Evolutionary conservation across 2,888 invertebrate genomes (phyloP).

Genomic region (Euclidia mi): DNA sequence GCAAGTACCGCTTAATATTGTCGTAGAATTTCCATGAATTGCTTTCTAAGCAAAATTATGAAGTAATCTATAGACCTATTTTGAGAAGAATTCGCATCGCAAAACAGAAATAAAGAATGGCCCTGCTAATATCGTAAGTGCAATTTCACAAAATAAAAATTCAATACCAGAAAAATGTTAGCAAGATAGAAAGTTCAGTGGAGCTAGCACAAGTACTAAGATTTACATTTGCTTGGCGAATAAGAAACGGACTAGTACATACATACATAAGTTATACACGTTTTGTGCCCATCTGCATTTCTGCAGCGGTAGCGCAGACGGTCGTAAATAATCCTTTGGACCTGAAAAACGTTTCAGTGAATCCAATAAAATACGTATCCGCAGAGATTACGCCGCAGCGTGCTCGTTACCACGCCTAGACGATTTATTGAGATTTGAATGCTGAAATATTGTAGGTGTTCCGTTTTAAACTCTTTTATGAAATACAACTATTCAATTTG

Average conservation of each 20-base stretch:
- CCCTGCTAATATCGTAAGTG: not conserved
- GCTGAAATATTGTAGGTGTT: constrained; percentile 89
- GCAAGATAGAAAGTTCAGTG: constrained; percentile 3
- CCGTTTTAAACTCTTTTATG: constrained; percentile 86
- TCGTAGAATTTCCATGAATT: not conserved
- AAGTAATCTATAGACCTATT: no score
- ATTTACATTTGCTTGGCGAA: constrained; percentile 40
- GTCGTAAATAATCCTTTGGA: constrained; percentile 89
- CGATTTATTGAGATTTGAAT: constrained; percentile 90
- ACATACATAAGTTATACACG: constrained; percentile 50
- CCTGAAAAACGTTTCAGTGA: constrained; percentile 90
- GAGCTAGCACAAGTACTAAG: constrained; percentile 26
- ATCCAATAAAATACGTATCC: constrained; percentile 90
- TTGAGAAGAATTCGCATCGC: no score
- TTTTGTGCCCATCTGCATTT: constrained; percentile 86
- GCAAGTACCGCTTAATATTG: not conserved
- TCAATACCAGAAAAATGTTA: not conserved
- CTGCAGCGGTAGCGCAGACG: constrained; percentile 85
- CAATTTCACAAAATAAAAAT: not conserved
- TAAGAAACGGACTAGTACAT: constrained; percentile 29
- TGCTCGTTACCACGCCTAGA: constrained; percentile 89
- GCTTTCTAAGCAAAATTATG: no score
- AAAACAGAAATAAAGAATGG: no score
- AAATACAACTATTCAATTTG: constrained; percentile 69
- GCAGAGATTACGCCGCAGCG: constrained; percentile 89